Evolutionary conservation across 2,888 invertebrate species (phyloP).

Genomic region (Agelastica alni): DNA sequence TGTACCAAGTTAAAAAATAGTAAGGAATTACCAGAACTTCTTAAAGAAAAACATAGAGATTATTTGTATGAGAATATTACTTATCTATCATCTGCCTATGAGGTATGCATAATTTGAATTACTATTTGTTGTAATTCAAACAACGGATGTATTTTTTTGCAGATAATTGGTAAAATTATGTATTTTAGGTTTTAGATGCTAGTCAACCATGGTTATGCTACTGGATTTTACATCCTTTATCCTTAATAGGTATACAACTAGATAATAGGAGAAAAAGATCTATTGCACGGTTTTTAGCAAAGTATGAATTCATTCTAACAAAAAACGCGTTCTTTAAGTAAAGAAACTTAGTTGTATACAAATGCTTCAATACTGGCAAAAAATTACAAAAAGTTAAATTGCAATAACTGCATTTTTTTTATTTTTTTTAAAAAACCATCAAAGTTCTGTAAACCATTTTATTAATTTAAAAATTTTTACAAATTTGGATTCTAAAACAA

Average conservation of each 20-base stretch:
- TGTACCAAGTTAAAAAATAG: slow-evolving; percentile 59
- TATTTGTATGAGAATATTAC: slow-evolving; percentile 71
- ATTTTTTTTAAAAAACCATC: too few relatives aligned
- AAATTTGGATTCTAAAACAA: too few relatives aligned
- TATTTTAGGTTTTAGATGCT: slow-evolving; percentile 77
- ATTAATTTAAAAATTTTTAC: too few relatives aligned
- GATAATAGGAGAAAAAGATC: slow-evolving; percentile 61
- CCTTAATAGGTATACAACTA: slow-evolving; percentile 71
- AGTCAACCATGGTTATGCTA: slow-evolving; percentile 97
- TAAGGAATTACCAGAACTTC: slow-evolving; percentile 64
- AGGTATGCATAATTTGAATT: slow-evolving; percentile 33
- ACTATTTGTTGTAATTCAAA: background rate
- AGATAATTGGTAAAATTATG: too few relatives aligned
- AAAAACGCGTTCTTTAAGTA: too few relatives aligned
- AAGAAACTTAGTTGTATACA: too few relatives aligned
- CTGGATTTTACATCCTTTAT: slow-evolving; percentile 92
- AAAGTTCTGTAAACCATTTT: too few relatives aligned
- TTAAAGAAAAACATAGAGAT: slow-evolving; percentile 66
- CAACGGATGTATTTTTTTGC: background rate
- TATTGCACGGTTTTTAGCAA: slow-evolving; percentile 64
- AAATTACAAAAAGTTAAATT: too few relatives aligned
- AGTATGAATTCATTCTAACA: too few relatives aligned
- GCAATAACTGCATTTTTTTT: too few relatives aligned
- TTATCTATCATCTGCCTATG: slow-evolving; percentile 69
- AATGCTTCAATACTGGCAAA: too few relatives aligned